Base-by-base conservation (phyloP, 1,140 invertebrate species). In the Drosophila setifemur region DNA sequence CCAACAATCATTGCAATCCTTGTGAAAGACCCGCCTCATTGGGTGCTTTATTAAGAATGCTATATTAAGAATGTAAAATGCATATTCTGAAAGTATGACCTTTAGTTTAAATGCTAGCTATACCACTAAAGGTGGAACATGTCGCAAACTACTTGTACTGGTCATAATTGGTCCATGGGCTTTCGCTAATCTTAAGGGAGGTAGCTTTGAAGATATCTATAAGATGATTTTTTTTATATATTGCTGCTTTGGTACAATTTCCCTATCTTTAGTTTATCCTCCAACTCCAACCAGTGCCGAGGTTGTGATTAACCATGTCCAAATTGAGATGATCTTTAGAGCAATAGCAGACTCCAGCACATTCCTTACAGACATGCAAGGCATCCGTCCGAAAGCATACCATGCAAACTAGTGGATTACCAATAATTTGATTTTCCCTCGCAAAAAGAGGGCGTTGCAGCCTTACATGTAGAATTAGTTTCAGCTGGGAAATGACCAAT, bases 41-140 rank as follows among this genome's bases (percentile, higher is more conserved):
- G 26, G 45, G 21, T 61, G 60, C 42, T 75, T 66, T 9, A 68
- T 33, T 31, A 88, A 88, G 28, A n/a, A n/a, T n/a, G n/a, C n/a
- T n/a, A n/a, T n/a, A n/a, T n/a, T n/a, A 88, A 73, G 26, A 85
- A 85, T 16, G 44, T 63, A 1, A 73, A 23, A 45, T 88, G 86
- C 40, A 85, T 74, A 9, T 53, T 39, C 3, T 43, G 54, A 44
- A 88, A 88, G 42, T 73, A 88, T 2, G 33, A 21, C 0, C 49
- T 18, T 4, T 72, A 49, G 26, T 78, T 64, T 69, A 85, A 26
- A 81, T 43, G 29, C 57, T 74, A 11, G 26, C 54, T 11, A 88
- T 74, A 18, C 73, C 78, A 9, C 85, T 88, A 8, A 88, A 86
- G 2, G 70, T 73, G 3, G 75, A 83, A 7, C 64, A 76, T 2